Evolutionary conservation across 2,797 vertebrate species (phyloP).

Genomic region (Picus viridis): DNA sequence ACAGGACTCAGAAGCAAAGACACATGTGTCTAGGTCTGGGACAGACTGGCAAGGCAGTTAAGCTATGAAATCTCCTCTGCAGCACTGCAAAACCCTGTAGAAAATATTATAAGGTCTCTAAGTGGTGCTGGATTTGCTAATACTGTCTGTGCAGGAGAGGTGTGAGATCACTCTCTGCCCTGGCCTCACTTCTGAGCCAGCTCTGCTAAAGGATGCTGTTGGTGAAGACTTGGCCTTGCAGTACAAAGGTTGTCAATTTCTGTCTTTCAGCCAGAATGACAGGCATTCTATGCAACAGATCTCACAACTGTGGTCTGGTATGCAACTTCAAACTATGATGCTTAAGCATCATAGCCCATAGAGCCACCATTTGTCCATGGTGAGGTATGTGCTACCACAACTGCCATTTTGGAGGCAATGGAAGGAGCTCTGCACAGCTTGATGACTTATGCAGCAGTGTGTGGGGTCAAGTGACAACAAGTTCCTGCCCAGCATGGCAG

Average conservation of each 20-base stretch:
- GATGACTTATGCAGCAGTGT: not conserved
- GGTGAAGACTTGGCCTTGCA: not conserved
- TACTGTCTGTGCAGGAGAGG: not conserved
- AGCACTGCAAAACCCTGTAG: not conserved
- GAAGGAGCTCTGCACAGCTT: not conserved
- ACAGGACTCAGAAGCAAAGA: fast-evolving
- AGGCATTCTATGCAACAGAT: not conserved
- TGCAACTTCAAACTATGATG: not conserved
- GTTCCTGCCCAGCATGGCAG: too few species aligned
- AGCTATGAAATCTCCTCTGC: not conserved
- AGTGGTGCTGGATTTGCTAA: not conserved
- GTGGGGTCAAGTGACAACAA: too few species aligned
- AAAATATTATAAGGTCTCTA: not conserved
- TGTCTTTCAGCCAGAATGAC: not conserved
- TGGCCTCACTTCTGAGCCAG: fast-evolving
- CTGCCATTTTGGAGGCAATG: not conserved
- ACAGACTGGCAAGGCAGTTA: not conserved
- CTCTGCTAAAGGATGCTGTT: not conserved
- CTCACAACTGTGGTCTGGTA: not conserved
- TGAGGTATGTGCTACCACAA: not conserved
- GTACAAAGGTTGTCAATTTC: not conserved
- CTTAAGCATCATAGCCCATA: not conserved
- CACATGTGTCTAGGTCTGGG: not conserved
- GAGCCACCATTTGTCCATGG: fast-evolving
- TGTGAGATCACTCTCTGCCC: fast-evolving